Evolutionary conservation across 2,888 invertebrate genomes (phyloP).

Genomic region (Melipona bicolor): DNA sequence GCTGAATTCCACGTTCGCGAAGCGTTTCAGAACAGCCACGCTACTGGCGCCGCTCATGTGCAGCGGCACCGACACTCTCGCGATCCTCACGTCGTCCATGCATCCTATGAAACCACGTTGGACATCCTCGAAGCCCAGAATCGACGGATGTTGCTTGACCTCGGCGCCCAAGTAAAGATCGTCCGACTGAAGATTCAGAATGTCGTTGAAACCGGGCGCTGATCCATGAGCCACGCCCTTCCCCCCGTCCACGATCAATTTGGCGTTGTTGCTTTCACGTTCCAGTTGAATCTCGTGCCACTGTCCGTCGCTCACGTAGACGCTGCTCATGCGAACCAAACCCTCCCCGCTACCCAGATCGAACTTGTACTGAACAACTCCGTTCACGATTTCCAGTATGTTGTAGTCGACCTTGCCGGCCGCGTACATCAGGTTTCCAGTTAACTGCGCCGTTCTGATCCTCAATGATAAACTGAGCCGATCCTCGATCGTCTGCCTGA

Average conservation of each 20-base stretch:
- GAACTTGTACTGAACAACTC: constrained; percentile 94
- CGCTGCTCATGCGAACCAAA: constrained; percentile 90
- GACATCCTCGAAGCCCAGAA: constrained; percentile 90
- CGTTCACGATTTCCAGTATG: constrained; percentile 93
- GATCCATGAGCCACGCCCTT: constrained; percentile 90
- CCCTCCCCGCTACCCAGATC: constrained; percentile 97
- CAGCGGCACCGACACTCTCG: constrained; percentile 90
- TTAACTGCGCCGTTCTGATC: constrained; percentile 92
- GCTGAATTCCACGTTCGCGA: constrained; percentile 90
- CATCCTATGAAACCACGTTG: constrained; percentile 96
- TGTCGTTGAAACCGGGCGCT: constrained; percentile 92
- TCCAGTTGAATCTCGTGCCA: constrained; percentile 94
- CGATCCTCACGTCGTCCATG: constrained; percentile 93
- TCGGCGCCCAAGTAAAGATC: constrained; percentile 94
- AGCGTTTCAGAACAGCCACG: constrained; percentile 88
- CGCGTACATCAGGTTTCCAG: constrained; percentile 94
- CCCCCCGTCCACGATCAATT: constrained; percentile 91
- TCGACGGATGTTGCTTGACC: constrained; percentile 90
- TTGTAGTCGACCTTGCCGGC: constrained; percentile 95
- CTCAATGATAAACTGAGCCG: constrained; percentile 91
- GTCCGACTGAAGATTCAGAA: constrained; percentile 93
- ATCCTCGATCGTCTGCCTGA: constrained; percentile 91
- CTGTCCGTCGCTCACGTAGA: constrained; percentile 92
- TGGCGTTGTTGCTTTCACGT: constrained; percentile 91
- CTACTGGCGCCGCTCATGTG: constrained; percentile 88